A percentile compares a stretch with the other conserved stretches of the same genome.
Evolutionary conservation across 2,113 vertebrate genomes (phyloP).

Genomic region (Cheirogaleus medius): DNA sequence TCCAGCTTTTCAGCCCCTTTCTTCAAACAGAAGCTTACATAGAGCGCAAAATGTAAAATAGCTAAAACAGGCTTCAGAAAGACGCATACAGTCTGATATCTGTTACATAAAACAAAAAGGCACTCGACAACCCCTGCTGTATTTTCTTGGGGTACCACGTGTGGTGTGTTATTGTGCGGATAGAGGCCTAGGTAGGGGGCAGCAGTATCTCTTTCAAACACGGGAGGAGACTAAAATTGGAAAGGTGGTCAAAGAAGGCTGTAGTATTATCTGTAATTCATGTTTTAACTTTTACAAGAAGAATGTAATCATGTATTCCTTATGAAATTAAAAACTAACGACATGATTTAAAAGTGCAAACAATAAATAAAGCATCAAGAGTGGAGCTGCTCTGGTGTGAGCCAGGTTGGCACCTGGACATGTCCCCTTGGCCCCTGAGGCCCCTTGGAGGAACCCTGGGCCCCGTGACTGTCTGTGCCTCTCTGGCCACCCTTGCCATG

Average conservation of each 20-base stretch:
- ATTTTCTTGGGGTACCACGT: background rate
- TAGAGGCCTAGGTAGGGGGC: no score
- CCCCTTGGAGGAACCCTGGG: background rate
- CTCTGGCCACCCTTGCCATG: background rate
- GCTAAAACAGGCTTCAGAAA: background rate
- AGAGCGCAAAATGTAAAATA: background rate
- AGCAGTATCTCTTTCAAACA: background rate
- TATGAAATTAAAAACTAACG: background rate
- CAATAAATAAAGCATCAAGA: background rate
- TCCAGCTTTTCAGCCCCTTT: background rate
- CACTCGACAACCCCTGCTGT: rapidly evolving
- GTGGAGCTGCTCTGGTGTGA: background rate
- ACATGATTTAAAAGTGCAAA: background rate
- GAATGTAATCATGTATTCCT: background rate
- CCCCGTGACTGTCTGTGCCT: background rate
- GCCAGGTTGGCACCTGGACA: background rate
- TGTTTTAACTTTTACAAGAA: background rate
- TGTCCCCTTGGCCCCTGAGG: background rate
- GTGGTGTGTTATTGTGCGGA: background rate
- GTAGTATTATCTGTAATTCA: background rate
- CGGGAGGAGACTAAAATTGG: background rate
- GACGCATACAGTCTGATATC: no score
- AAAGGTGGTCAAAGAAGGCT: background rate
- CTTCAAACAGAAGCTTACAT: background rate
- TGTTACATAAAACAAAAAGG: background rate